Base-by-base conservation (phyloP, 1,140 invertebrate genomes). In the Drosophila subpulchrella region DNA sequence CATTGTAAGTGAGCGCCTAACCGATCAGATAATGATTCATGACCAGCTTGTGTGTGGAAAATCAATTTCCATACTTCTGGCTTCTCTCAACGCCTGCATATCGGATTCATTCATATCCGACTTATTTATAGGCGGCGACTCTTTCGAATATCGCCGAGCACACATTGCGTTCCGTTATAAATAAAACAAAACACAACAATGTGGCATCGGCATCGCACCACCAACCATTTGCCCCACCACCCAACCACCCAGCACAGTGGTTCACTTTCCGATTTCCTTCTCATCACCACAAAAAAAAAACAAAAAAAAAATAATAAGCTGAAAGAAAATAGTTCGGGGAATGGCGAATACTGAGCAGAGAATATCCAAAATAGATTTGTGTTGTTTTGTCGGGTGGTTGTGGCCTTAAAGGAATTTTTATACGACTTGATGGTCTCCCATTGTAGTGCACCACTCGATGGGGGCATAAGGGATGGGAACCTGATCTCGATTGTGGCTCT, bases 101-200 rank as follows among this genome's bases (percentile, higher is more conserved):
- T 75, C 13, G 55, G 61, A 75, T 75, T 67, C 48, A 75, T 75
- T 75, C 61, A 75, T 66, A 75, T 75, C 41, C 24, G 71, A 75
- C 41, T 66, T 75, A 77, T 76, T 76, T 77, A 77, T 77, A 77
- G 71, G 54, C 54, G 46, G 59, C 73, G 54, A 75, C 46, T 44
- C 60, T 58, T 65, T 55, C 62, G 51, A 59, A 54, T 56, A 53
- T 57, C 47, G 11, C 17, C 41, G 42, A n/a, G 50, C 61, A 44
- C 61, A 66, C 60, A 59, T 59, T 55, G 60, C 55, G 72, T 17
- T 24, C 20, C 36, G 30, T 67, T 76, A 51, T 76, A 76, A 76
- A 76, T 76, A 75, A 75, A 75, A 53, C 34, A 58, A 66, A 75
- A 51, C 56, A 76, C 15, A 76, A 61, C 55, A 76, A 65, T 61